These are phyloP conservation scores for Plebejus argus DNA, from an alignment of 2,888 invertebrate genomes.

Conservation along the genomic window DNA sequence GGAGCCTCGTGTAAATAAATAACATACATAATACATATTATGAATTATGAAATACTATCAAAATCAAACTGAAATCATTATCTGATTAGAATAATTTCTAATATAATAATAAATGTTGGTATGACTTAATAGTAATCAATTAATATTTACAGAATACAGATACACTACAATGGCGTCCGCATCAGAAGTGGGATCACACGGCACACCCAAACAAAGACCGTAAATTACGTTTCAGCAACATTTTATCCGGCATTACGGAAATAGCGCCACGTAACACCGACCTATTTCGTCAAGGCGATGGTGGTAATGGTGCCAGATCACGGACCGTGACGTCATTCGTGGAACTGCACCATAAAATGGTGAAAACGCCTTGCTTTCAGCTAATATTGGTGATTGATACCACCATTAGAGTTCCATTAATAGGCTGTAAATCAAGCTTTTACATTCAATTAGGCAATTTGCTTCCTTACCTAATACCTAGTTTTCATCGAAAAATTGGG, in stretches of 20 bases:
- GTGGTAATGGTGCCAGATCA: slow-evolving; percentile 29
- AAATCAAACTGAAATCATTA: too few relatives aligned
- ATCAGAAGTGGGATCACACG: neutral
- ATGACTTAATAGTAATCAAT: too few relatives aligned
- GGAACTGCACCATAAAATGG: neutral
- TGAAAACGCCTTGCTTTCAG: slow-evolving; percentile 8
- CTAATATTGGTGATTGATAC: neutral
- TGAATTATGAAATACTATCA: too few relatives aligned
- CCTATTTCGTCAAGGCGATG: slow-evolving; percentile 23
- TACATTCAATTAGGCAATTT: neutral
- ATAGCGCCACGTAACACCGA: slow-evolving; percentile 3
- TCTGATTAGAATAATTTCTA: too few relatives aligned
- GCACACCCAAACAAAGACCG: slow-evolving; percentile 1
- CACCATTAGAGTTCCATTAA: neutral
- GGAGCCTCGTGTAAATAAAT: too few relatives aligned
- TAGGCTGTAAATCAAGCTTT: neutral
- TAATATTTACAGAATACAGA: too few relatives aligned
- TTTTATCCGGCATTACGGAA: slow-evolving; percentile 17
- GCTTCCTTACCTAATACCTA: neutral
- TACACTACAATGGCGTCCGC: neutral
- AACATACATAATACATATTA: too few relatives aligned
- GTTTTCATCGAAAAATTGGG: neutral
- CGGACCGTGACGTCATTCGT: slow-evolving; percentile 16
- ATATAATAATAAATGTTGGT: too few relatives aligned
- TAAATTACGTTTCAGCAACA: slow-evolving; percentile 16